Evolutionary conservation across 2,797 vertebrate species (phyloP).

Genomic region (Caiman crocodilus): DNA sequence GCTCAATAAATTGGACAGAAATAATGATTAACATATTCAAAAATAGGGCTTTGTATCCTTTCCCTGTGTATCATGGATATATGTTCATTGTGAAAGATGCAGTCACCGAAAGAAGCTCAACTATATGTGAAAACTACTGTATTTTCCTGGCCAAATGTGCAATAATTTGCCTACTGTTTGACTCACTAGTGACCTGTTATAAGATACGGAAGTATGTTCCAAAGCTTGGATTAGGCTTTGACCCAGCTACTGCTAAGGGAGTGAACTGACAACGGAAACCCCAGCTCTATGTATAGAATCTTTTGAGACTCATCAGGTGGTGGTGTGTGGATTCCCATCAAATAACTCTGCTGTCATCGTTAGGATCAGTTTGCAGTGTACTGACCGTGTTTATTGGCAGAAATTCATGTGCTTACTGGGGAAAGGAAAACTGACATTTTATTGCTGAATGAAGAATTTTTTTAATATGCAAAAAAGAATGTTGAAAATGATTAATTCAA

Average conservation of each 20-base stretch:
- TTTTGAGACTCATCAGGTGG: constrained; percentile 75
- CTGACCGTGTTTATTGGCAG: constrained; percentile 76
- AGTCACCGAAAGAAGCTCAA: not conserved
- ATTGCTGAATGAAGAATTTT: not conserved
- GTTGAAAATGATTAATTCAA: not conserved
- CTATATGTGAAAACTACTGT: not conserved
- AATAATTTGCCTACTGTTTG: constrained; percentile 10
- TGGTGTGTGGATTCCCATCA: constrained; percentile 85
- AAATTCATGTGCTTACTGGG: not conserved
- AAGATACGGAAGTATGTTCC: constrained; percentile 68
- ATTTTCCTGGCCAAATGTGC: not conserved
- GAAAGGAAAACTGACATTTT: constrained; percentile 15
- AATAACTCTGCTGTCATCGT: constrained; percentile 82
- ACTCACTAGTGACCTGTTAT: constrained; percentile 59
- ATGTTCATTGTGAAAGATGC: not conserved
- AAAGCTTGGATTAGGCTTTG: constrained; percentile 54
- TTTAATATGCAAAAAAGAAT: not conserved
- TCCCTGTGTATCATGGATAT: not conserved
- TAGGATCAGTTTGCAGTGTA: constrained; percentile 80
- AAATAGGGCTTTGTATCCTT: not conserved
- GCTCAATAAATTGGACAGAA: not conserved
- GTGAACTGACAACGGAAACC: constrained; percentile 79
- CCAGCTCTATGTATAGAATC: constrained; percentile 87
- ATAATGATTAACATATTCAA: not conserved
- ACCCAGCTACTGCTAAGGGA: constrained; percentile 55